A percentile compares a stretch with the other conserved stretches of the same genome.
phyloP scores from a whole-genome alignment of 35 echinoderm and acorn worm species.

The Acanthaster planci region DNA sequence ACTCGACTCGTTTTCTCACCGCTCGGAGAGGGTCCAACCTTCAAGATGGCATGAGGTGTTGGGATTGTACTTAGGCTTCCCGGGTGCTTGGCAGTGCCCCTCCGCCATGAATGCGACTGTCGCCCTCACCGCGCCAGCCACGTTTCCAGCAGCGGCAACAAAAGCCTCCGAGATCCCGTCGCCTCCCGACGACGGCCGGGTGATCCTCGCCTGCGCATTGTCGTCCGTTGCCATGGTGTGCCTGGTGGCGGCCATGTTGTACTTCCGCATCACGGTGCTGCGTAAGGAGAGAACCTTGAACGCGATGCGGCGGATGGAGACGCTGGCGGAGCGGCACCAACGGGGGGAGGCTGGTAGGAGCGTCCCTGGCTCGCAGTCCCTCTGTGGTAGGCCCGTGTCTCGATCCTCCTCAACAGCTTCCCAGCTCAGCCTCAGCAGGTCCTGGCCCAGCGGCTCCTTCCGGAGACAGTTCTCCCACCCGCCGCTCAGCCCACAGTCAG shows the following conservation, averaged over 20 bases:
- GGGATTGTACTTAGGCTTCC: too few relatives aligned
- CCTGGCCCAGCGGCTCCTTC: neutral
- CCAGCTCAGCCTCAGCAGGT: neutral
- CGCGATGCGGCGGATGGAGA: neutral
- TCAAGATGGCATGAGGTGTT: too few relatives aligned
- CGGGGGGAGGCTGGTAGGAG: neutral
- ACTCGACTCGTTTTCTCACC: neutral
- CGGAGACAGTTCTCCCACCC: neutral
- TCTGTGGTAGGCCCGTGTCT: neutral
- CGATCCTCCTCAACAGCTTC: neutral
- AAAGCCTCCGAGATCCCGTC: too few relatives aligned
- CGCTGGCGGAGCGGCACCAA: neutral
- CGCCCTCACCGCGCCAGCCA: neutral
- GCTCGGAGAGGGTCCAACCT: too few relatives aligned
- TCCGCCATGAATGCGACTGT: neutral
- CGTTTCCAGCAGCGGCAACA: neutral
- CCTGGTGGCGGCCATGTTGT: conserved; percentile 8
- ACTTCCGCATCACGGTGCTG: conserved; percentile 5
- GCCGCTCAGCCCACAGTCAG: neutral
- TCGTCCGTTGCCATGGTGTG: conserved; percentile 26
- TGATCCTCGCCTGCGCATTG: neutral
- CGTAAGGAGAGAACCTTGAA: neutral
- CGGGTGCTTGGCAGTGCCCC: neutral
- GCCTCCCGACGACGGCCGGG: neutral
- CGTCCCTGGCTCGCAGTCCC: neutral